Base-by-base conservation (phyloP, 2,888 invertebrate genomes). In the Hanleya hanleyi region DNA sequence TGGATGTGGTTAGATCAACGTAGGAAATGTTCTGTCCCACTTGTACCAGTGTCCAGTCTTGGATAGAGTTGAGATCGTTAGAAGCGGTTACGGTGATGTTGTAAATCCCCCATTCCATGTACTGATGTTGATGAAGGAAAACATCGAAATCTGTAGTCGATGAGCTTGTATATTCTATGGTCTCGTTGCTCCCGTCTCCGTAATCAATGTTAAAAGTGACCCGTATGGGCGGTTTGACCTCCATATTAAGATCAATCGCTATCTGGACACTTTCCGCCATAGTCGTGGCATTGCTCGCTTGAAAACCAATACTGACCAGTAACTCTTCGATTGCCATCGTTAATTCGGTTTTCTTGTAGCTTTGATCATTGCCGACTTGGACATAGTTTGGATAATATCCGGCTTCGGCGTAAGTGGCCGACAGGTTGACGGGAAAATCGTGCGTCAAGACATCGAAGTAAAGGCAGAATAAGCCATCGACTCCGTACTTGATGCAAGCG, bases 101-200 rank as follows among this genome's bases (percentile, higher is more conserved):
- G 75, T 89, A 90, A 22, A 83, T 84, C 6, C 90, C 90, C 85
- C 88, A 90, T 41, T 83, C 77, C 0, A 74, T 73, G 68, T 88
- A 90, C 0, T 69, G 73, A 69, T 88, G 82, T 26, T 74, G 65
- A 69, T 85, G 79, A 0, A 61, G 61, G 64, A 84, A 81, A 0
- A 84, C 81, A 47, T 78, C 71, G 33, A 85, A 85, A 15, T 69
- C 77, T 32, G 75, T 75, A 1, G 36, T 32, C 22, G 66, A 35
- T n/a, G 69, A 29, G 64, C 74, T 81, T 36, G 12, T 36, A 35
- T 74, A 70, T 50, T 64, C 35, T 12, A 74, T 18, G 9, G 65
- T 61, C 7, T 77, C 71, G 0, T 72, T 71, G 35, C 68, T 75
- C 0, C 87, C 87, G 70, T 89, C 84, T 7, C 81, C 86, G 61